These are phyloP conservation scores for Capitulum mitella DNA, from an alignment of 2,888 invertebrate species.

Conservation along the genomic window DNA sequence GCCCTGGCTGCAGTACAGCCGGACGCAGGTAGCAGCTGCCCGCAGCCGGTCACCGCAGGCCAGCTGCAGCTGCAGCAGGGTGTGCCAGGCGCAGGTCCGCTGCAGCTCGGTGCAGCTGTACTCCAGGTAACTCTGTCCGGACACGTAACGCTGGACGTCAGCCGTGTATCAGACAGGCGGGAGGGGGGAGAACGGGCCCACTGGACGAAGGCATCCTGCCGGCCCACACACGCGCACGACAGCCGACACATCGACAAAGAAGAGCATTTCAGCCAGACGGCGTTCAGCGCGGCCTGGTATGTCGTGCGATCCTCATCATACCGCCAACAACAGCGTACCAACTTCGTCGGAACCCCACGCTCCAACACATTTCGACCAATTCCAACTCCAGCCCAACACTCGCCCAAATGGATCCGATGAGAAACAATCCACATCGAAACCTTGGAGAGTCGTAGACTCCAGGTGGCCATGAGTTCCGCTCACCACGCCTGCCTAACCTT, in stretches of 20 bases:
- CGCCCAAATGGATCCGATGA: background rate
- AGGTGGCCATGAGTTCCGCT: no score
- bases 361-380: background rate
- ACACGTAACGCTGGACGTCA: background rate
- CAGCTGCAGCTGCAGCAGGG: background rate
- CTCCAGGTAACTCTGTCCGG: background rate
- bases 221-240: background rate
- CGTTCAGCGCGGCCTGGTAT: no score
- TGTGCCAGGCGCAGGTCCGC: background rate
- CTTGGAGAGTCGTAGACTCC: background rate
- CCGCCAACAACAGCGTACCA: no score
- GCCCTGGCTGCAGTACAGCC: background rate
- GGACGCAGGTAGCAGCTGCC: background rate
- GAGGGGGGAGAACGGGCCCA: background rate
- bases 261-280: background rate
- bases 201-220: background rate
- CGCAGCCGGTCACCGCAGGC: background rate
- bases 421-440: background rate
- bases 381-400: background rate
- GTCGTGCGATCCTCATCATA: no score
- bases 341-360: no score
- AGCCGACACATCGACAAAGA: background rate
- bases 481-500: no score
- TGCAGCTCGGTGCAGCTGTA: conserved; percentile 5
- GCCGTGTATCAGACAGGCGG: background rate